Evolutionary conservation across 2,113 vertebrate species (phyloP).

Genomic region (Anarhynchus alexandrinus): DNA sequence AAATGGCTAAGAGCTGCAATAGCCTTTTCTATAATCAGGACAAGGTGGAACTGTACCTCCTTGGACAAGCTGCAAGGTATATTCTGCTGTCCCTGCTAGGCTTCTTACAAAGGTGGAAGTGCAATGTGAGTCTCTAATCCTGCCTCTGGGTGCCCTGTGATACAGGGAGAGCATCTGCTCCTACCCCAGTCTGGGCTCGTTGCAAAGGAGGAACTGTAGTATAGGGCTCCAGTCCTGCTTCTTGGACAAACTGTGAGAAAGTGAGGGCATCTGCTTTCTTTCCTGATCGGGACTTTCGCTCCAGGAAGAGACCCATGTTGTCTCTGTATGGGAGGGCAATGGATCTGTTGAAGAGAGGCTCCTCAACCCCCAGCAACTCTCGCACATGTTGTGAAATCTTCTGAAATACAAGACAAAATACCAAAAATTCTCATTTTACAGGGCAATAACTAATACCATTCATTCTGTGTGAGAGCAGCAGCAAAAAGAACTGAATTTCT

Average conservation of each 20-base stretch:
- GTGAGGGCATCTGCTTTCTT: conserved; percentile 76
- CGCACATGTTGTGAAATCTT: conserved; percentile 76
- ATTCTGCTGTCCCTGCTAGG: not conserved
- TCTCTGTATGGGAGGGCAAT: conserved; percentile 81
- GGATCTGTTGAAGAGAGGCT: conserved; percentile 78
- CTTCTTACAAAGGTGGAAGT: not conserved
- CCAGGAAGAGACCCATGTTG: conserved; percentile 79
- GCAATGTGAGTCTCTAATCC: not conserved
- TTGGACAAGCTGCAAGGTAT: not conserved
- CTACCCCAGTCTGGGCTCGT: not conserved
- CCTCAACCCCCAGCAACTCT: conserved; percentile 78
- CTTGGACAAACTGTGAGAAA: conserved; percentile 72
- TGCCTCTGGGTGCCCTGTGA: not conserved
- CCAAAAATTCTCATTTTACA: not conserved
- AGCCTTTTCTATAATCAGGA: not conserved
- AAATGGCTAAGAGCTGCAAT: not conserved
- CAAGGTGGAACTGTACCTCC: not conserved
- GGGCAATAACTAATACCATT: not conserved
- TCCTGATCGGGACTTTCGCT: conserved; percentile 81
- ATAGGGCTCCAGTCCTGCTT: conserved; percentile 47
- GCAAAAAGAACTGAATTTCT: not conserved
- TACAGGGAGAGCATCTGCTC: not conserved
- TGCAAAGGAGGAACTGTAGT: not conserved
- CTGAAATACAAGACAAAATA: conserved; percentile 74
- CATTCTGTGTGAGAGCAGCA: not conserved